Evolutionary conservation across 2,113 vertebrate genomes (phyloP).

Genomic region (Myodes glareolus): DNA sequence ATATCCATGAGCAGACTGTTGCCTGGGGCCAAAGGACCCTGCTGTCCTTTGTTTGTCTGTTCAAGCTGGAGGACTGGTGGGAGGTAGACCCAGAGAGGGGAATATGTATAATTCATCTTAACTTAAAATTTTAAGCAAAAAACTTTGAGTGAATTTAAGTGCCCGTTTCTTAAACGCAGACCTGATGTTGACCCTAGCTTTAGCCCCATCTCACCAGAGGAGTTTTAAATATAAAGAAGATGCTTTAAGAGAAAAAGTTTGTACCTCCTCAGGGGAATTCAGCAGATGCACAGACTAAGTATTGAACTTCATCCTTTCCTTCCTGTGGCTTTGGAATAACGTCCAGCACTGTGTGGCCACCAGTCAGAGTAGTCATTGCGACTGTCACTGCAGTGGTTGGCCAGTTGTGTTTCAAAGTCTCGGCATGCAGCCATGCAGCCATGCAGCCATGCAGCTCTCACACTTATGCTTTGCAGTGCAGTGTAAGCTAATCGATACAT

Average conservation of each 20-base stretch:
- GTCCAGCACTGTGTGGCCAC: too few relatives aligned
- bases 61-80: constrained; percentile 24
- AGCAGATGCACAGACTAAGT: neutral
- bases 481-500: neutral
- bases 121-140: constrained; percentile 12
- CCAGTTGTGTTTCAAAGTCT: neutral
- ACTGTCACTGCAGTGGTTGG: neutral
- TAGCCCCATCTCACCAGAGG: neutral
- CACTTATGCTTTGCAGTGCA: neutral
- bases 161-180: neutral
- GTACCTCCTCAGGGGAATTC: neutral
- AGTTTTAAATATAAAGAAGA: neutral
- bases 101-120: constrained; percentile 37
- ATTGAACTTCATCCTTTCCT: neutral
- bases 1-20: constrained; percentile 79
- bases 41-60: constrained; percentile 73
- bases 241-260: neutral
- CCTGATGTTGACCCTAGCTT: neutral
- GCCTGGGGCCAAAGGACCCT: constrained; percentile 79
- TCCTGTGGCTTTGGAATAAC: neutral
- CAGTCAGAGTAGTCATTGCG: rapidly evolving
- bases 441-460: neutral
- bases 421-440: neutral
- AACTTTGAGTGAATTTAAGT: neutral
- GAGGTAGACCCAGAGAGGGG: neutral